phyloP scores from a whole-genome alignment of 2,113 vertebrate genomes.

The Plectropomus leopardus region DNA sequence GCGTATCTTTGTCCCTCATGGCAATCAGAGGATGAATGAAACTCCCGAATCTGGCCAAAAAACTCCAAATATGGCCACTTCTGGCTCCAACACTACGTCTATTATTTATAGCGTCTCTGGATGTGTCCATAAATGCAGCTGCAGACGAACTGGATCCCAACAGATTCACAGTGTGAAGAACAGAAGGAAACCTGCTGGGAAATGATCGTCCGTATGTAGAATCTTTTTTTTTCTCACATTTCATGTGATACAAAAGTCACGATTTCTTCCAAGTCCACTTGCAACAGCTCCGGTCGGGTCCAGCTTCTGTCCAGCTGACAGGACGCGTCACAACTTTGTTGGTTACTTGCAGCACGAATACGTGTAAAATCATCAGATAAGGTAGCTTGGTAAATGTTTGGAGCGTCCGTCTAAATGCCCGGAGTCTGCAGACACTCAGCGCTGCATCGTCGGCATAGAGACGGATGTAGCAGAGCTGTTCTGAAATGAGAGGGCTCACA shows the following conservation, averaged over 20 bases:
- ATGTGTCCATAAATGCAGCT: no score
- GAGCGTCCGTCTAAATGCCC: not conserved
- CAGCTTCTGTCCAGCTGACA: not conserved
- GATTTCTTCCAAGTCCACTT: no score
- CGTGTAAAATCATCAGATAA: not conserved
- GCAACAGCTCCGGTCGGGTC: not conserved
- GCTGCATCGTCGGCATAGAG: not conserved
- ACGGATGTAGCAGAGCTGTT: not conserved
- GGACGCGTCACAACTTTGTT: not conserved
- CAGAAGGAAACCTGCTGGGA: not conserved
- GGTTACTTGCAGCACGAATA: not conserved
- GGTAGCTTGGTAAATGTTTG: not conserved
- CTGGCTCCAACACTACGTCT: no score
- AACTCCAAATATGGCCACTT: no score
- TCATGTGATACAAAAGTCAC: no score
- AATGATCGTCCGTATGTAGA: not conserved
- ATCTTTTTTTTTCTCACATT: no score
- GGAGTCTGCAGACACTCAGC: not conserved
- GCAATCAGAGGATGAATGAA: no score
- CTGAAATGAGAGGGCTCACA: constrained; percentile 22
- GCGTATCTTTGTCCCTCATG: no score
- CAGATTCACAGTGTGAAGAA: not conserved
- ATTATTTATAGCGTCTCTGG: no score
- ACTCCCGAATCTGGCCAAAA: no score
- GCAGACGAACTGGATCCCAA: not conserved